A percentile compares a stretch with the other conserved stretches of the same genome.
Conservation (phyloP, 2,797 vertebrate species). For the Taeniopygia guttata region DNA sequence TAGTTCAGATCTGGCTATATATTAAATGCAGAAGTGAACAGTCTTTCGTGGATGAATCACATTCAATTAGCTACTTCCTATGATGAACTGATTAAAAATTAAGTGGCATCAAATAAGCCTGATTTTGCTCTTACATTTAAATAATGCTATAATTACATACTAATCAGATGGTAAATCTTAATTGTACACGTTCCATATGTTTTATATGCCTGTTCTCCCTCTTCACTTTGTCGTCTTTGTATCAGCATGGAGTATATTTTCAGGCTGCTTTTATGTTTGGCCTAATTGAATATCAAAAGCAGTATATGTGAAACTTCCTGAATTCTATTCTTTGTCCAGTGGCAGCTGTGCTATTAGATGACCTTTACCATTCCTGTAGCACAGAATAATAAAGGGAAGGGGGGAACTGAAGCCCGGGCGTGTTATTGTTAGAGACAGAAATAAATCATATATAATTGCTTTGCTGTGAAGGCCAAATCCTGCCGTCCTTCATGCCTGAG, state of each 20-base stretch:
- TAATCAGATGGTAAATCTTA: slow-evolving; percentile 56
- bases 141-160: slow-evolving; percentile 64
- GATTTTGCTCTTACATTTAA: slow-evolving; percentile 55
- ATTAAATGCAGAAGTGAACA: neutral
- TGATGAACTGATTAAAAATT: slow-evolving; percentile 64
- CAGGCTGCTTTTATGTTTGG: slow-evolving; percentile 43
- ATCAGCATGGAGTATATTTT: slow-evolving; percentile 61
- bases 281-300: slow-evolving; percentile 51
- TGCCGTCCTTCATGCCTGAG: slow-evolving; percentile 58
- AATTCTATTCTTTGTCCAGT: slow-evolving; percentile 39
- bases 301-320: slow-evolving; percentile 41
- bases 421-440: slow-evolving; percentile 64
- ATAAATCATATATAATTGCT: slow-evolving; percentile 61
- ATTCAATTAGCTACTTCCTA: slow-evolving; percentile 54
- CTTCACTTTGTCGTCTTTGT: slow-evolving; percentile 51
- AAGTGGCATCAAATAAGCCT: slow-evolving; percentile 29
- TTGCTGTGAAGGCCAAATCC: slow-evolving; percentile 53
- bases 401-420: slow-evolving; percentile 34
- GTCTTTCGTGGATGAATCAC: slow-evolving; percentile 32
- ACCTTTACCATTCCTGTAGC: slow-evolving; percentile 45
- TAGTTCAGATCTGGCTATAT: neutral
- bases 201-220: slow-evolving; percentile 24
- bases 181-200: slow-evolving; percentile 44
- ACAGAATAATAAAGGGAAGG: slow-evolving; percentile 51
- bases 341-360: slow-evolving; percentile 53